Percentiles rank a stretch among this genome's conserved stretches.
These are phyloP conservation scores for Ivindomyrus marchei DNA, from an alignment of 2,113 vertebrate species.

Conservation along the genomic window DNA sequence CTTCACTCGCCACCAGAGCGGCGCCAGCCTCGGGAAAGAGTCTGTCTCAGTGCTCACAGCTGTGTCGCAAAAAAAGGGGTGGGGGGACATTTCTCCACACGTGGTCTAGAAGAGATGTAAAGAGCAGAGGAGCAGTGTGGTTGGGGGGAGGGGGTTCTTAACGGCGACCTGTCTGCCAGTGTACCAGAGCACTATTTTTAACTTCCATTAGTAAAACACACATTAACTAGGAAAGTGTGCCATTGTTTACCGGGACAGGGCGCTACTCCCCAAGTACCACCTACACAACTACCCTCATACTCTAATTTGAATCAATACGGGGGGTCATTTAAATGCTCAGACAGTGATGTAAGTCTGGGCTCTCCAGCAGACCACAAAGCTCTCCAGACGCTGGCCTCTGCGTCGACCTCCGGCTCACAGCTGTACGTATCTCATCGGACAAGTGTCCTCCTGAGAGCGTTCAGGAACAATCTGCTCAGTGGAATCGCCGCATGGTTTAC, in stretches of 20 bases:
- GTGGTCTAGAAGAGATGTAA: neutral
- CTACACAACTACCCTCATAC: neutral
- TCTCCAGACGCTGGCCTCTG: neutral
- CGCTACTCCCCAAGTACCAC: neutral
- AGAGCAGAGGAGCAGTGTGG: neutral
- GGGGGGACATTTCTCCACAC: neutral
- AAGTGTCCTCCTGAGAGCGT: neutral
- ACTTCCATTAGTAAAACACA: neutral
- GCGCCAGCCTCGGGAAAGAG: neutral
- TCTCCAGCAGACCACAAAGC: neutral
- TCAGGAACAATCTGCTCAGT: neutral
- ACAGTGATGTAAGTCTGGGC: neutral
- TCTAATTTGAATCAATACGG: neutral
- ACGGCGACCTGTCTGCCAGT: neutral
- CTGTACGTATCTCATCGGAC: neutral
- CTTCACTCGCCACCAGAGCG: neutral
- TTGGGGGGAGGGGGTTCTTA: neutral
- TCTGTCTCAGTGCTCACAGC: neutral
- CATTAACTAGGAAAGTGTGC: neutral
- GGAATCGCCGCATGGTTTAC: neutral
- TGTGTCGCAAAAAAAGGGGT: neutral
- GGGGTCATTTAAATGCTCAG: neutral
- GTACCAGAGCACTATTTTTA: neutral
- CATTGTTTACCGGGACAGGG: neutral
- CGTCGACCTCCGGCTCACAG: neutral